phyloP scores from a whole-genome alignment of 2,797 vertebrate genomes.

The Pteropus rufus region DNA sequence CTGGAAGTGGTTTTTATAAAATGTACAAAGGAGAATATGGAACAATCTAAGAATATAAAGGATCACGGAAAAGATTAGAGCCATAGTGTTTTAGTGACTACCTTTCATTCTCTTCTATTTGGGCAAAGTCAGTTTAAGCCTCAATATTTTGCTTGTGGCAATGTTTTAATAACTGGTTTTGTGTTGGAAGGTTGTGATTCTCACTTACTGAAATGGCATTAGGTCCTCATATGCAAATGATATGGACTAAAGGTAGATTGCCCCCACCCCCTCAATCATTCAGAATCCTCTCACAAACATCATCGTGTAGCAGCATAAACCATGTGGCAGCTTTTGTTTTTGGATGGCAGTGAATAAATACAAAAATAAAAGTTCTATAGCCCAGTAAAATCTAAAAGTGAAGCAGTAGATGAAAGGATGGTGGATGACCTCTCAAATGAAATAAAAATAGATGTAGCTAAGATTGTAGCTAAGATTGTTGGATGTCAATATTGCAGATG shows the following conservation, averaged over 20 bases:
- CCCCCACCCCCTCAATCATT: conserved; percentile 51
- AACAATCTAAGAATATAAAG: conserved; percentile 72
- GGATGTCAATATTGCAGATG: conserved; percentile 1
- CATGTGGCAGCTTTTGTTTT: conserved; percentile 50
- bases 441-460: conserved; percentile 53
- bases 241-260: conserved; percentile 53
- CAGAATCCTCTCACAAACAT: conserved; percentile 56
- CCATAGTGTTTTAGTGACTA: conserved; percentile 64
- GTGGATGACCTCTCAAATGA: conserved; percentile 44
- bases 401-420: conserved; percentile 41
- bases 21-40: conserved; percentile 56
- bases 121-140: conserved; percentile 72
- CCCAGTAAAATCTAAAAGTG: conserved; percentile 64
- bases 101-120: conserved; percentile 66
- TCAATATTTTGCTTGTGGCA: conserved; percentile 74
- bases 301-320: conserved; percentile 58
- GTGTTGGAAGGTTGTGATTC: conserved; percentile 79
- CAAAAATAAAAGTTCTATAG: conserved; percentile 69
- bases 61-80: conserved; percentile 54
- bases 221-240: conserved; percentile 77
- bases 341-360: conserved; percentile 45
- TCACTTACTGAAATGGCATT: conserved; percentile 80
- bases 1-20: conserved; percentile 67
- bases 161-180: conserved; percentile 80
- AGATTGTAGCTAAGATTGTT: conserved; percentile 36